Percentiles rank a stretch among this genome's conserved stretches.
phyloP scores from a whole-genome alignment of 2,113 vertebrate genomes.

The Bombycilla garrulus region DNA sequence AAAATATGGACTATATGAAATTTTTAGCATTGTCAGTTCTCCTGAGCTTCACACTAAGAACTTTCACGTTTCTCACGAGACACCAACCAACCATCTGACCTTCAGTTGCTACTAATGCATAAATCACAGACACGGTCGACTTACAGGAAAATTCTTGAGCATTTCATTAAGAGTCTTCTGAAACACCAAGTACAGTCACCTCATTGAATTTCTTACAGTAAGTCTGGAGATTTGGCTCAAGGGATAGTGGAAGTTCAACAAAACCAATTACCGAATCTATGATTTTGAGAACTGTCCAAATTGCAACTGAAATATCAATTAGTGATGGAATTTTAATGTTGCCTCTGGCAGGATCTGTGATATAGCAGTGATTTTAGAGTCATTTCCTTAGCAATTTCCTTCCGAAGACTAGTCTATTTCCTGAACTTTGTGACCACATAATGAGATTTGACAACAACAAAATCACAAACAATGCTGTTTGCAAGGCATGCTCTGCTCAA shows the following conservation, averaged over 20 bases:
- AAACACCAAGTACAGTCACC: background rate
- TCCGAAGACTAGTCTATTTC: background rate
- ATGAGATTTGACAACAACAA: constrained; percentile 29
- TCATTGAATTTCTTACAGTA: background rate
- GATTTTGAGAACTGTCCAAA: constrained; percentile 16
- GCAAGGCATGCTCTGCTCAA: background rate
- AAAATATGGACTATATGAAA: background rate
- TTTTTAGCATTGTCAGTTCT: background rate
- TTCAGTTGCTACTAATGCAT: background rate
- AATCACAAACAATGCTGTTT: constrained; percentile 25
- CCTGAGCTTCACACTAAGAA: background rate
- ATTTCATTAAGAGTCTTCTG: background rate
- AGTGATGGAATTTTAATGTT: constrained; percentile 40
- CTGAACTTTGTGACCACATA: constrained; percentile 5
- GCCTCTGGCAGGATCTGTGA: background rate
- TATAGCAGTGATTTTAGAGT: background rate
- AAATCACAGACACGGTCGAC: background rate
- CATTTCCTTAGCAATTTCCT: constrained; percentile 49
- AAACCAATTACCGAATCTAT: background rate
- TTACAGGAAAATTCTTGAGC: background rate
- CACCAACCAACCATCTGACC: background rate
- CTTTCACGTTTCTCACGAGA: background rate
- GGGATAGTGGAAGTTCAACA: background rate
- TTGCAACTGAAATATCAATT: background rate
- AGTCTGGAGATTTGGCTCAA: background rate